phyloP scores from a whole-genome alignment of 2,113 vertebrate species.

The Pedetes capensis region DNA sequence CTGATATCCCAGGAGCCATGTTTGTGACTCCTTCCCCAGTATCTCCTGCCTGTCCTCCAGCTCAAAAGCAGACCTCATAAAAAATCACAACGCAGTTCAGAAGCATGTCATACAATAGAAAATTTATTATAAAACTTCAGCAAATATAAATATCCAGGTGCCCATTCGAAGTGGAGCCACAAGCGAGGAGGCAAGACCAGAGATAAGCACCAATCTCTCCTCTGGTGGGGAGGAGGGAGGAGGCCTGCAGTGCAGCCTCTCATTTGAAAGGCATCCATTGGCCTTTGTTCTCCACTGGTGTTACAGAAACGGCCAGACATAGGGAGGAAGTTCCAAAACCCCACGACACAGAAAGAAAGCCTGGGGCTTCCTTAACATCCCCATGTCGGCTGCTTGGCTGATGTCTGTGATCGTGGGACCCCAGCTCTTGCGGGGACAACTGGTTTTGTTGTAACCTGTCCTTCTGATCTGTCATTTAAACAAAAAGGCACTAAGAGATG shows the following conservation, averaged over 20 bases:
- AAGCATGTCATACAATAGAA: slow-evolving; percentile 55
- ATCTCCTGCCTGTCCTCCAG: fast-evolving
- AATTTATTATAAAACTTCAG: slow-evolving; percentile 80
- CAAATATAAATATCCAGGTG: slow-evolving; percentile 79
- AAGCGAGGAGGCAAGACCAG: background rate
- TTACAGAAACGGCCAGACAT: background rate
- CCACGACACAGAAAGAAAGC: background rate
- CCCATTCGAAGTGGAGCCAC: background rate
- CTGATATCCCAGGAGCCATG: fast-evolving
- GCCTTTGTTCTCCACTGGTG: background rate
- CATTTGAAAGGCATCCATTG: background rate
- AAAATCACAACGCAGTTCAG: background rate
- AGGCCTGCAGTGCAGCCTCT: background rate
- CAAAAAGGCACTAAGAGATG: slow-evolving; percentile 12
- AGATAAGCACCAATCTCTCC: slow-evolving; percentile 46
- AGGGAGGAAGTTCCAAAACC: fast-evolving
- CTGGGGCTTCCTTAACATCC: background rate
- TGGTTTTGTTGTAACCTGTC: background rate
- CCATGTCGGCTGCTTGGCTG: background rate
- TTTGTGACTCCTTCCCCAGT: background rate
- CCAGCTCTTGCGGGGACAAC: background rate
- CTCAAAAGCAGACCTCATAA: fast-evolving
- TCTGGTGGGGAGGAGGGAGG: background rate
- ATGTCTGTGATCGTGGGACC: background rate
- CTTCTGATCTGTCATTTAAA: background rate